These are phyloP conservation scores for Ophion costatus DNA, from an alignment of 2,888 invertebrate genomes.

Conservation along the genomic window DNA sequence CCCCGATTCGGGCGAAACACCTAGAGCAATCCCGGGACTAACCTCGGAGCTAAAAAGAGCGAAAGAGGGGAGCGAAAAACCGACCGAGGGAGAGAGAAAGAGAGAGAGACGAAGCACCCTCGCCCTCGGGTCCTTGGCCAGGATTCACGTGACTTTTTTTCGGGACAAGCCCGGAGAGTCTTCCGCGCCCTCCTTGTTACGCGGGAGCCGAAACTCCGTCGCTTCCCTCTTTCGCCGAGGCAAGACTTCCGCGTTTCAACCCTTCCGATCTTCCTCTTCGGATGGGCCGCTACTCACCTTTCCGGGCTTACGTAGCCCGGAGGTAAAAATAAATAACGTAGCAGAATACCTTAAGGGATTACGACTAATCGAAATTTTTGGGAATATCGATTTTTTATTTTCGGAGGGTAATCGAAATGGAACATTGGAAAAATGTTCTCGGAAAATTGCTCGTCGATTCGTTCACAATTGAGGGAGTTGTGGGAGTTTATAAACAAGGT, in stretches of 20 bases:
- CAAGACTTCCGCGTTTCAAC: constrained; percentile 66
- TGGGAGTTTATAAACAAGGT: too few relatives aligned
- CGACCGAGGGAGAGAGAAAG: constrained; percentile 13
- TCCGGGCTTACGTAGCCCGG: constrained; percentile 3
- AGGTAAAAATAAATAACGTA: constrained; percentile 10
- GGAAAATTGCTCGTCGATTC: too few relatives aligned
- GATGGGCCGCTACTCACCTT: too few relatives aligned
- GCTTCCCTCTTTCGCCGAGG: constrained; percentile 54
- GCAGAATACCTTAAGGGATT: too few relatives aligned
- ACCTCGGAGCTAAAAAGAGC: constrained; percentile 27
- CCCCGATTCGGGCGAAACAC: constrained; percentile 77
- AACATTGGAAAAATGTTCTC: too few relatives aligned
- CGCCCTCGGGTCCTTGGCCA: constrained; percentile 75
- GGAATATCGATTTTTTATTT: too few relatives aligned
- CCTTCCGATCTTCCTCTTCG: too few relatives aligned
- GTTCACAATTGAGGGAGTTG: too few relatives aligned
- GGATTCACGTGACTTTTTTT: constrained; percentile 78
- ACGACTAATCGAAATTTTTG: too few relatives aligned
- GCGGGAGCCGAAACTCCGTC: constrained; percentile 33
- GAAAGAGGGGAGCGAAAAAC: constrained; percentile 27
- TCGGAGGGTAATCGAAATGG: too few relatives aligned
- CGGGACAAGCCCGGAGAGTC: constrained; percentile 58
- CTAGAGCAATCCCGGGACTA: constrained; percentile 74
- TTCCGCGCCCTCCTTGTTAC: constrained; percentile 71
- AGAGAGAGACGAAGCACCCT: constrained; percentile 73